A percentile compares a stretch with the other conserved stretches of the same genome.
phyloP scores from a whole-genome alignment of 1,140 invertebrate genomes.

The Atopsyche davidsoni region DNA sequence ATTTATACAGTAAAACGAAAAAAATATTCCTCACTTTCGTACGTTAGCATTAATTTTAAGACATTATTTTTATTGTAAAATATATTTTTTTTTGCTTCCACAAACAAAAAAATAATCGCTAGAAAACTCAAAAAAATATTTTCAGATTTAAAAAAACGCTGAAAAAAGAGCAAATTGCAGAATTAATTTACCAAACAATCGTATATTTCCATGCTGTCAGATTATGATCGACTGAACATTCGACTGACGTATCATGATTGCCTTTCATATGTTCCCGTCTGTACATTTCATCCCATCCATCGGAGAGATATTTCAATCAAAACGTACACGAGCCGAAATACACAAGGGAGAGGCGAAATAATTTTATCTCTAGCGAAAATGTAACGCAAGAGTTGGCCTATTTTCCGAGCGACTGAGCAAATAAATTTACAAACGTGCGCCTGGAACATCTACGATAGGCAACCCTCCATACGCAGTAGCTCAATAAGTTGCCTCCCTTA shows the following conservation, averaged over 20 bases:
- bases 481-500: conserved; percentile 20
- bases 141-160: too few relatives aligned
- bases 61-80: too few relatives aligned
- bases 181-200: too few relatives aligned
- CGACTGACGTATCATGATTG: conserved; percentile 30
- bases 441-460: conserved; percentile 4
- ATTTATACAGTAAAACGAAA: too few relatives aligned
- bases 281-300: conserved; percentile 19
- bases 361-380: conserved; percentile 22
- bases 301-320: conserved; percentile 28
- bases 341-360: conserved; percentile 14
- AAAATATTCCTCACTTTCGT: too few relatives aligned
- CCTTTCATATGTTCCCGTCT: conserved; percentile 15
- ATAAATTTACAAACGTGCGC: conserved; percentile 17
- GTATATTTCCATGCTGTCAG: conserved; percentile 26
- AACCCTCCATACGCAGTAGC: conserved; percentile 1
- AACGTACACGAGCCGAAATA: conserved; percentile 11
- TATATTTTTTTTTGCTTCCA: too few relatives aligned
- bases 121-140: too few relatives aligned
- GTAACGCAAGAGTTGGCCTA: conserved; percentile 20
- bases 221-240: conserved; percentile 31
- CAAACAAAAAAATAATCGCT: too few relatives aligned
- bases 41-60: too few relatives aligned
- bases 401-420: conserved; percentile 21
- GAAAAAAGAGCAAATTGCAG: too few relatives aligned